These are phyloP conservation scores for Notodonta ziczac DNA, from an alignment of 2,888 invertebrate genomes.

Conservation along the genomic window DNA sequence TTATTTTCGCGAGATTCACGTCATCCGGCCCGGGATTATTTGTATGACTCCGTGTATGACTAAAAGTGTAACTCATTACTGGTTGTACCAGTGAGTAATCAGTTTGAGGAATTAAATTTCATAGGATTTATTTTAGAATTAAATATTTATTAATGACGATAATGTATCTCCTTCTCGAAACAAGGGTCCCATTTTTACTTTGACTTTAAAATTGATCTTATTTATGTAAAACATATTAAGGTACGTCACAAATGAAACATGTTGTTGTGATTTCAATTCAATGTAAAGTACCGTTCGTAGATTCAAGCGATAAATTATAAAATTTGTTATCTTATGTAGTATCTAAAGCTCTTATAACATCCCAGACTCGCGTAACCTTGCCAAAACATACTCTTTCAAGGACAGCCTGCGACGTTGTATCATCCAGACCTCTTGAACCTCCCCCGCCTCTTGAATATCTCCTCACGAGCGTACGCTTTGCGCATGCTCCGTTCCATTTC, in stretches of 20 bases:
- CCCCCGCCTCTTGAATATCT: slow-evolving; percentile 44
- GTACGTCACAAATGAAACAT: too few relatives aligned
- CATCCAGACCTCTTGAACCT: slow-evolving; percentile 55
- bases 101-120: slow-evolving; percentile 38
- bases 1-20: slow-evolving; percentile 75
- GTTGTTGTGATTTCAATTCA: too few relatives aligned
- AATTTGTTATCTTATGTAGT: slow-evolving; percentile 1
- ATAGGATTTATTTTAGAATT: not conserved
- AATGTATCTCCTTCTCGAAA: not conserved
- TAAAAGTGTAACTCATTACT: slow-evolving; percentile 65
- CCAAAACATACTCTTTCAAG: slow-evolving; percentile 63
- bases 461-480: slow-evolving; percentile 34
- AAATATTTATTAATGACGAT: too few relatives aligned
- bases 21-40: slow-evolving; percentile 68
- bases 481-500: slow-evolving; percentile 55
- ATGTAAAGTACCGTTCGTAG: too few relatives aligned
- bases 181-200: not conserved
- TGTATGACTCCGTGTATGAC: slow-evolving; percentile 73
- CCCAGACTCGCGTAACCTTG: slow-evolving; percentile 56
- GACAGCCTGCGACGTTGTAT: slow-evolving; percentile 51
- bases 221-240: too few relatives aligned
- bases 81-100: slow-evolving; percentile 61
- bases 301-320: not conserved
- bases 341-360: slow-evolving; percentile 9
- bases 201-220: too few relatives aligned